Base-by-base conservation (phyloP, 2,113 vertebrate genomes). In the Myanophis thanlyinensis region DNA sequence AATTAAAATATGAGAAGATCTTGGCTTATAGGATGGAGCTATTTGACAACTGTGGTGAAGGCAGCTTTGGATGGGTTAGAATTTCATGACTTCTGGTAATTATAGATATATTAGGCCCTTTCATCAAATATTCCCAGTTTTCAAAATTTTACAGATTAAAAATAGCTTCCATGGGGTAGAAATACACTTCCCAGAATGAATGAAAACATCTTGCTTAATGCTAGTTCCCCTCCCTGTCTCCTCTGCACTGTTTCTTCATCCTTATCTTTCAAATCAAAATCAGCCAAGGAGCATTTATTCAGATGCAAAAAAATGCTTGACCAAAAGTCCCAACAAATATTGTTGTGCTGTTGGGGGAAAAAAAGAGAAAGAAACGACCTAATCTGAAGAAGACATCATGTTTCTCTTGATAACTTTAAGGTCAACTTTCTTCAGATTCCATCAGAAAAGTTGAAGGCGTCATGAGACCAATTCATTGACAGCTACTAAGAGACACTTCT, bases 1-100 rank as follows among this genome's bases (percentile, higher is more conserved):
- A 98, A 96, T 97, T 94, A 94, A 96, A 97, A 97, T 95, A 95
- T 23, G 88, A 0, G 92, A 89, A 44, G 35, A 92, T 91, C 91
- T 93, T 85, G 73, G 44, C 0, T 89, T 95, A 92, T 56, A 49
- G 92, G n/a, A 49, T 59, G 84, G 80, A 89, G 95, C 91, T 90
- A 93, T 94, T 95, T 92, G 85, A 95, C 73, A 85, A 0, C 44
- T 89, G 90, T 47, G 67, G 95, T 94, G 93, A 89, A 95, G 88
- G 94, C 53, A 59, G 44, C n/a, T 15, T 92, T 59, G 67, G 52
- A 49, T 30, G 52, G 18, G 25, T 15, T 44, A n/a, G 51, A 40
- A 67, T 56, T 56, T 40, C 46, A 59, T 13, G 13, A 40, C 73
- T 89, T 85, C 27, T 11, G 51, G 54, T 92, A 89, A 59, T 89